These are phyloP conservation scores for Drosophila phalerata DNA, from an alignment of 2,888 invertebrate genomes.

Conservation along the genomic window DNA sequence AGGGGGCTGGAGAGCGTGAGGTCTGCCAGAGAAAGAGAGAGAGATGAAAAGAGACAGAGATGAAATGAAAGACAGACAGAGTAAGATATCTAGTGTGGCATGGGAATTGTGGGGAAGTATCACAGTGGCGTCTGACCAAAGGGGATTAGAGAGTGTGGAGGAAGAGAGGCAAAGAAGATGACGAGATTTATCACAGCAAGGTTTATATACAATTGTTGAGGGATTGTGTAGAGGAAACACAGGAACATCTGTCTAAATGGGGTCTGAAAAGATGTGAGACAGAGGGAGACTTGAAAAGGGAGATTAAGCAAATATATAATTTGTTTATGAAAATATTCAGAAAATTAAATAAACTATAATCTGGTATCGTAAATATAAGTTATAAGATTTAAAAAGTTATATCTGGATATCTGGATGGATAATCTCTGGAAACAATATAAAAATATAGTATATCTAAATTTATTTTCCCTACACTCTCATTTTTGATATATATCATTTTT, in stretches of 20 bases:
- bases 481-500: too few species aligned
- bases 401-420: too few species aligned
- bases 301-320: too few species aligned
- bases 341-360: too few species aligned
- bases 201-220: neutral
- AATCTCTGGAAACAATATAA: too few species aligned
- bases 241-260: neutral
- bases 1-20: neutral
- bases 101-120: neutral
- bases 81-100: neutral
- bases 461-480: too few species aligned
- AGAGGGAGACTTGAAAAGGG: neutral
- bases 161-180: neutral
- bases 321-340: too few species aligned
- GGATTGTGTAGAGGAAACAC: neutral
- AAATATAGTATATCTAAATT: too few species aligned
- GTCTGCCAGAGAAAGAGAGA: neutral
- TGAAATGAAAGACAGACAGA: neutral
- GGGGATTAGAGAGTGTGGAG: neutral
- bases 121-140: neutral
- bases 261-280: neutral
- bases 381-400: too few species aligned
- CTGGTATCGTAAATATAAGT: too few species aligned
- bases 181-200: neutral
- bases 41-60: neutral